phyloP scores from a whole-genome alignment of 1,140 invertebrate species.

The Harpegnathos saltator region DNA sequence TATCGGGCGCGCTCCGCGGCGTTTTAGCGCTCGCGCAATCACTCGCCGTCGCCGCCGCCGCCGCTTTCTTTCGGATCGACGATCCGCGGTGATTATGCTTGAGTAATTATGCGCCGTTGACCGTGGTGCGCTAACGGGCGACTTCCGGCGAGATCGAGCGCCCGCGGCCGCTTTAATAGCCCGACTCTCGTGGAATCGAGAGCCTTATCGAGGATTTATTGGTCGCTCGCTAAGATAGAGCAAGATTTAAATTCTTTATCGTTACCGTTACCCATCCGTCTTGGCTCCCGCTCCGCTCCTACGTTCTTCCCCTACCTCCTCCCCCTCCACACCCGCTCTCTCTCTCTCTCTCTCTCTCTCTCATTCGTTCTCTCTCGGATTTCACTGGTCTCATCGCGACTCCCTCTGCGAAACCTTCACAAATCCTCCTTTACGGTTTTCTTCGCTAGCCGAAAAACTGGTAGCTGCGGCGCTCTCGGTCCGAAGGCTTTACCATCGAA shows the following conservation, averaged over 20 bases:
- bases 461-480: neutral
- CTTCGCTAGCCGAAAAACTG: neutral
- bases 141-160: conserved; percentile 43
- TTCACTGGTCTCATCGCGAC: conserved; percentile 33
- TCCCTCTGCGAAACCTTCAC: conserved; percentile 20
- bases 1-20: conserved; percentile 38
- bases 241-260: conserved; percentile 69
- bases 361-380: conserved; percentile 27
- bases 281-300: conserved; percentile 5
- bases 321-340: too few relatives aligned
- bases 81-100: conserved; percentile 36
- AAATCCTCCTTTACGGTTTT: conserved; percentile 41
- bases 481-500: neutral
- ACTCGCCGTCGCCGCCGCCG: neutral
- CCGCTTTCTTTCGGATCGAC: conserved; percentile 38
- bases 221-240: conserved; percentile 55
- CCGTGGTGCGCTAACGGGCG: conserved; percentile 23
- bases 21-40: conserved; percentile 37
- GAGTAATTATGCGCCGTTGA: conserved; percentile 49
- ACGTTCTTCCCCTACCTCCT: too few relatives aligned
- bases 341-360: too few relatives aligned
- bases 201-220: conserved; percentile 65
- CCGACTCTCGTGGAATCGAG: conserved; percentile 44
- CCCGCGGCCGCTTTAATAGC: conserved; percentile 47
- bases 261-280: conserved; percentile 62